Conservation (phyloP, 2,797 vertebrate species). For the Oceanodroma leucorhoa region DNA sequence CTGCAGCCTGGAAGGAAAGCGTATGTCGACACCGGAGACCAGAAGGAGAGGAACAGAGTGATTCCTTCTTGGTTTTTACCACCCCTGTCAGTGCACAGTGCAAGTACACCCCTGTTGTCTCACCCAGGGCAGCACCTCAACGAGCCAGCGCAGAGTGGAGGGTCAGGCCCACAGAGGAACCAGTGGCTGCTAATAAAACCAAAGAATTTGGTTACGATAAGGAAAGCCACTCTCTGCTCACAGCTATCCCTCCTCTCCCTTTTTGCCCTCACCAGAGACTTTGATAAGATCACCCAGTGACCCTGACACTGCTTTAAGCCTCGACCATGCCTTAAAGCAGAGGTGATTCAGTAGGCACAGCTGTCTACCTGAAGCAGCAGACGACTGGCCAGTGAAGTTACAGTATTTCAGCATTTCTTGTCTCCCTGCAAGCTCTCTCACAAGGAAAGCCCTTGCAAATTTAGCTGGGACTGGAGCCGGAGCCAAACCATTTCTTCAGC, state of each 20-base stretch:
- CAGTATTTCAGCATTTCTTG: background rate
- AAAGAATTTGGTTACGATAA: too few species aligned
- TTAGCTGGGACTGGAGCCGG: background rate
- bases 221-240: background rate
- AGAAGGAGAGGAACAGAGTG: background rate
- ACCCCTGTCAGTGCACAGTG: too few species aligned
- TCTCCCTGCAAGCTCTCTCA: background rate
- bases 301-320: background rate
- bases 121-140: background rate
- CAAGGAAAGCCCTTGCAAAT: background rate
- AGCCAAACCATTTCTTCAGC: background rate
- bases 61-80: background rate
- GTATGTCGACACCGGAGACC: background rate
- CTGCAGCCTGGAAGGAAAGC: background rate
- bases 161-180: background rate
- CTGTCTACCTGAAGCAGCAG: background rate
- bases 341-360: background rate
- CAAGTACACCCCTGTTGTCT: background rate
- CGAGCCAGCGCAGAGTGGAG: rapidly evolving
- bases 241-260: background rate
- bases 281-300: background rate
- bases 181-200: background rate
- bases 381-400: background rate
- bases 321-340: background rate
- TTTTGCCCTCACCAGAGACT: background rate